These are phyloP conservation scores for Amphipyra tragopoginis DNA, from an alignment of 2,888 invertebrate species.

Conservation along the genomic window DNA sequence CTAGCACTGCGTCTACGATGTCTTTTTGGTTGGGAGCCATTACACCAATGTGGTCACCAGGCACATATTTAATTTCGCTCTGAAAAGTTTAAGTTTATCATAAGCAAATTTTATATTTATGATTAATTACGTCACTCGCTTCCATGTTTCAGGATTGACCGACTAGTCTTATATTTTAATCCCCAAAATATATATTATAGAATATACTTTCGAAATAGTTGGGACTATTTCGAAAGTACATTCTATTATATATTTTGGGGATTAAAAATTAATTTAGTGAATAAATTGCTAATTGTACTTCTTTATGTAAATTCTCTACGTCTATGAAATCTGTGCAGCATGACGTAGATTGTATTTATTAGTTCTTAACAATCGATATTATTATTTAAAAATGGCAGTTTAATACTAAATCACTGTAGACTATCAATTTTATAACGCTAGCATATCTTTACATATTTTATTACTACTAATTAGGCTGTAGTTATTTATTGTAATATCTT, in stretches of 20 bases:
- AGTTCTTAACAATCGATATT: background rate
- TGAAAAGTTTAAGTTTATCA: constrained; percentile 57
- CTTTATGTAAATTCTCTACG: no score
- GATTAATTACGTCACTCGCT: no score
- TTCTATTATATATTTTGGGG: no score
- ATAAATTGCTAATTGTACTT: no score
- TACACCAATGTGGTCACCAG: constrained; percentile 98
- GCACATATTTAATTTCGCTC: constrained; percentile 92
- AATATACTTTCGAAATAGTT: no score
- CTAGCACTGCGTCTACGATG: constrained; percentile 94
- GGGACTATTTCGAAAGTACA: no score
- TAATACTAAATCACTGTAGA: background rate
- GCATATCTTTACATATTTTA: constrained; percentile 10
- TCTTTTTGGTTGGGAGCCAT: constrained; percentile 94
- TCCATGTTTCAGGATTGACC: no score
- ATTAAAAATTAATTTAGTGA: no score
- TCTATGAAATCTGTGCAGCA: no score
- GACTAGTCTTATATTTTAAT: no score
- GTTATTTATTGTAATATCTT: background rate
- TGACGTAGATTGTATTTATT: background rate
- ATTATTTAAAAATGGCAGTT: background rate
- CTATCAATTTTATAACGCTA: background rate
- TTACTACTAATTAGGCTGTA: background rate
- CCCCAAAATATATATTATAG: no score
- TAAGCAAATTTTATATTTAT: no score